Conservation (phyloP, 1,140 invertebrate genomes). For the Nebria ingens region DNA sequence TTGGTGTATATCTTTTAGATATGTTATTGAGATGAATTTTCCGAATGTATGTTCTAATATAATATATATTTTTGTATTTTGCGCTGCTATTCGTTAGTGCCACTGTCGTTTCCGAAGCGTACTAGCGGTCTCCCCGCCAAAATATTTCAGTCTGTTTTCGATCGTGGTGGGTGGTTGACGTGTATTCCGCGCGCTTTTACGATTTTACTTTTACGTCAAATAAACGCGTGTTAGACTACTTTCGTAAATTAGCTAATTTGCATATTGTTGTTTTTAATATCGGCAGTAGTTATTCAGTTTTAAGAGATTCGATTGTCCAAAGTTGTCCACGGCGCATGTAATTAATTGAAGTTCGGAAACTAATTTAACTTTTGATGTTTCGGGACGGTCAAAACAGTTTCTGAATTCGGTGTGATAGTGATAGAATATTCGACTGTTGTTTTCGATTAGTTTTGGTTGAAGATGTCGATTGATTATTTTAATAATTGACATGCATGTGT, state of each 20-base stretch:
- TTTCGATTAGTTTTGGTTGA: not conserved
- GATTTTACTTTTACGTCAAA: not conserved
- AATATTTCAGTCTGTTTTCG: constrained; percentile 3
- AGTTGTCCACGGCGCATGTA: too few relatives aligned
- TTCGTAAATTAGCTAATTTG: not conserved
- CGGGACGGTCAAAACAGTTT: not conserved
- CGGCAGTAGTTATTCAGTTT: not conserved
- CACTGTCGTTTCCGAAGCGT: not conserved
- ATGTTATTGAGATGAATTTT: too few relatives aligned
- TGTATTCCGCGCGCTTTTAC: not conserved
- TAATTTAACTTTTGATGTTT: not conserved
- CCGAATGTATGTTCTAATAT: too few relatives aligned
- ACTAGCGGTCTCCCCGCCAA: not conserved
- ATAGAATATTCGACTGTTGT: not conserved
- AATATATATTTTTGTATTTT: too few relatives aligned
- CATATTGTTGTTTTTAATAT: not conserved
- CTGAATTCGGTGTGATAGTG: not conserved
- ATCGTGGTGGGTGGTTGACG: not conserved
- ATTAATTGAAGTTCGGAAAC: constrained; percentile 2
- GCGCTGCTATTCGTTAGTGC: too few relatives aligned
- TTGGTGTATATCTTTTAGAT: not conserved
- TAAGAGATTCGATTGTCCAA: not conserved
- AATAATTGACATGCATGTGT: not conserved
- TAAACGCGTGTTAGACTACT: too few relatives aligned
- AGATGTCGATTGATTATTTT: not conserved